Evolutionary conservation across 1,140 invertebrate genomes (phyloP), one percentile per base, ranked within the genome.

Genomic region (Cherax destructor): DNA sequence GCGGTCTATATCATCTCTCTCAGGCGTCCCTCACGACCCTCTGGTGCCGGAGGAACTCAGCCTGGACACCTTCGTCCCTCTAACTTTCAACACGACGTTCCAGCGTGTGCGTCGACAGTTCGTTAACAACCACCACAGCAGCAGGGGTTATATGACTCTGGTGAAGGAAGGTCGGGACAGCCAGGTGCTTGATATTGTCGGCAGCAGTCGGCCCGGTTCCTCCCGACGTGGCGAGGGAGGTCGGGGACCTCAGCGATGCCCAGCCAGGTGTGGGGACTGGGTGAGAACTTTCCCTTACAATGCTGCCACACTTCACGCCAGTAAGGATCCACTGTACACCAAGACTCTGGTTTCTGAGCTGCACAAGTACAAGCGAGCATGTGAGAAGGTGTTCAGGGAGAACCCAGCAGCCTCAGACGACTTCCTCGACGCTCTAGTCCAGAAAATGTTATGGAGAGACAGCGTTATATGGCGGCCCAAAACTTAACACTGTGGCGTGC

Each of bases 261-360:
- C 89, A 30, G 83, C 89, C 3, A 59, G 59, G 24, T 78, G 88
- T 24, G 93, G 91, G 47, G 93, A 89, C 47, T 93, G 93, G 93
- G 83, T 92, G 47, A 78, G 93, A 41, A 91, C 86, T 3, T 93
- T 92, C 77, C 93, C 93, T 3, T 93, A 86, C 88, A 93, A 93
- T 65, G 91, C 92, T 18, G 91, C 90, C 0, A 93, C 92, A 1
- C 77, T 88, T 16, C 93, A 93, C 85, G 93, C 91, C 49, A 86
- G 90, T 61, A 91, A 89, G 5, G 90, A 93, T 80, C 86, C 92
- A 3, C 21, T 86, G 18, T 83, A 93, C 76, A 78, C 83, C 56
- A 91, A 91, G 56, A 85, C 89, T 3, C 83, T 77, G 30, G 83
- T 91, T 13, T 56, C 72, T n/a, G 89, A 91, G 74, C 52, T 91